Evolutionary conservation across 2,888 invertebrate species (phyloP).

Genomic region (Luperina testacea): DNA sequence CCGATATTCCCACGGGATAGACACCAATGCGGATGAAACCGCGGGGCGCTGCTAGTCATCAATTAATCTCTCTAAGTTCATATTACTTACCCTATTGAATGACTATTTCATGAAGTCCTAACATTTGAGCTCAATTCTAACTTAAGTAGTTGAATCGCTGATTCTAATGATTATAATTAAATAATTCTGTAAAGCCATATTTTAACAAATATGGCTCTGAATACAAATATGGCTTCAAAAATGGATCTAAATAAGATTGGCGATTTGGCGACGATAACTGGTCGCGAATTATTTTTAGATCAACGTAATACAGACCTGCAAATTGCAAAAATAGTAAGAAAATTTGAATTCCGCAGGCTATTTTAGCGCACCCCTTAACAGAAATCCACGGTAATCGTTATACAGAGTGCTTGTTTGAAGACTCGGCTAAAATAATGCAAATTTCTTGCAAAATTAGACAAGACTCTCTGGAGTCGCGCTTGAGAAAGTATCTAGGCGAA

Average conservation of each 20-base stretch:
- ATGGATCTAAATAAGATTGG: too few relatives aligned
- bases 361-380: not conserved
- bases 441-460: not conserved
- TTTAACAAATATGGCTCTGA: not conserved
- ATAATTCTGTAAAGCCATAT: not conserved
- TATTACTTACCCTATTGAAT: not conserved
- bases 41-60: not conserved
- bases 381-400: conserved; percentile 14
- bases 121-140: not conserved
- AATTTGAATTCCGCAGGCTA: not conserved
- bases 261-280: too few relatives aligned
- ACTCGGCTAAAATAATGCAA: not conserved
- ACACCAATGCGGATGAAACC: too few relatives aligned
- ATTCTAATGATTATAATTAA: not conserved
- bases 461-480: not conserved
- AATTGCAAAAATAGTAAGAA: not conserved
- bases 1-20: too few relatives aligned
- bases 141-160: not conserved
- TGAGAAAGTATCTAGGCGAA: not conserved
- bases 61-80: not conserved
- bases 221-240: too few relatives aligned
- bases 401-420: not conserved
- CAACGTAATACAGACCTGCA: too few relatives aligned
- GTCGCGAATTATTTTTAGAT: too few relatives aligned
- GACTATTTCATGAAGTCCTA: not conserved